Base-by-base conservation (phyloP, 2,113 vertebrate genomes). In the Phyllostomus hastatus region DNA sequence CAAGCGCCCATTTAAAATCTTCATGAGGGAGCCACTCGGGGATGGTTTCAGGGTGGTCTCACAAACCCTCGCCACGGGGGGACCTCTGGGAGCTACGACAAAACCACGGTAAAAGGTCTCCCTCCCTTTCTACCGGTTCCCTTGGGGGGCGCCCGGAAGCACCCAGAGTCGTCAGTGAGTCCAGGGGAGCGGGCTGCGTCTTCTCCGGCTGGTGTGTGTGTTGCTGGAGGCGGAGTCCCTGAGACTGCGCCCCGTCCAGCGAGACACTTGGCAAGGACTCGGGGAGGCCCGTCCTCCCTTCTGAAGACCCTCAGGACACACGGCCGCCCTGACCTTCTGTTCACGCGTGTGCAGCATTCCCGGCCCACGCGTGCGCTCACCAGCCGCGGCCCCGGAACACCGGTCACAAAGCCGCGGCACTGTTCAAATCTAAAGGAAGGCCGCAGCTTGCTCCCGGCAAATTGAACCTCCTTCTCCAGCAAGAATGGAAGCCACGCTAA, bases 401-500 rank as follows among this genome's bases (percentile, higher is more conserved):
- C 24, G 10, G 4, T 1, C 59, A 31, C 4, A 64, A 11, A 31
- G 61, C 61, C 26, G 28, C 12, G 28, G 61, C 61, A 6, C 61
- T 14, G 12, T 5, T 26, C 12, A 31, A 12, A 5, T 5, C 35
- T 1, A 1, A 24, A 41, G 90, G 90, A 78, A 88, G 70, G 48
- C 84, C 78, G n/a, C 26, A 14, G 81, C 92, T 48, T 75, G 69
- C 82, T 70, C 0, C 59, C 0, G 84, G 50, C 10, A 33, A 94
- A 81, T 46, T 54, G 78, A 93, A 80, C 75, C 35, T 61, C 83
- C 69, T 64, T 0, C 0, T 16, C 91, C 33, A 69, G 76, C 92
- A 92, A 95, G 35, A 92, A 94, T 28, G n/a, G 96, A 67, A 84
- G 61, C 19, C 93, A 15, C n/a, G 4, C 20, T 54, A 75, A 86